These are phyloP conservation scores for Rhabdornis inornatus DNA, from an alignment of 2,113 vertebrate genomes.

Conservation along the genomic window DNA sequence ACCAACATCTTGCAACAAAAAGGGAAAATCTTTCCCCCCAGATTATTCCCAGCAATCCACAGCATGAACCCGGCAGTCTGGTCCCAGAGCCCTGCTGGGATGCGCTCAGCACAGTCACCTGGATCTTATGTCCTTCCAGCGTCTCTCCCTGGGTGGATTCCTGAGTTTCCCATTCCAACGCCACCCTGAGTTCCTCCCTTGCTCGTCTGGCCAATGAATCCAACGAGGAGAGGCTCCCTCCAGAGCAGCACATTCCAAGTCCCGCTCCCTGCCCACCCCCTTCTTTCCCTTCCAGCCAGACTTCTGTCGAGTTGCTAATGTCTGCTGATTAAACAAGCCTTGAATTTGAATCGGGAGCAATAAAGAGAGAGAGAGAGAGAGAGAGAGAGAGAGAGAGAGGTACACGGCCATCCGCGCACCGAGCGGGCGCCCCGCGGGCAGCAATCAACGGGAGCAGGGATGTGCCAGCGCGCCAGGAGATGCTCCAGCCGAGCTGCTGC, in stretches of 20 bases:
- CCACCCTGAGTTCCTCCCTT: neutral
- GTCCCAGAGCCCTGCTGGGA: neutral
- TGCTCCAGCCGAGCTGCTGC: slow-evolving; percentile 73
- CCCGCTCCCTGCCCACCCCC: neutral
- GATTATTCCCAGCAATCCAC: neutral
- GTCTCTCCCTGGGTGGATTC: neutral
- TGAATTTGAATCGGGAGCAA: slow-evolving; percentile 72
- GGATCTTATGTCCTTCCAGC: neutral
- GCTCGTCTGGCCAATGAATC: slow-evolving; percentile 34
- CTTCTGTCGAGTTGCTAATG: slow-evolving; percentile 74
- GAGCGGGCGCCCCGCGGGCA: neutral
- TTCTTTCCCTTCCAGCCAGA: slow-evolving; percentile 37
- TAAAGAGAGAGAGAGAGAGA: neutral
- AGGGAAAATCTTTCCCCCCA: neutral
- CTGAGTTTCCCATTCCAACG: fast-evolving
- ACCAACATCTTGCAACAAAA: neutral
- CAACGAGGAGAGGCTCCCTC: slow-evolving; percentile 54
- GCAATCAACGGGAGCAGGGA: slow-evolving; percentile 69
- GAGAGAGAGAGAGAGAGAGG: neutral
- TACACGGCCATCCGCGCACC: slow-evolving; percentile 52
- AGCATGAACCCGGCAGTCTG: fast-evolving
- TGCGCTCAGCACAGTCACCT: fast-evolving
- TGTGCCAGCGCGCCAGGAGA: slow-evolving; percentile 34
- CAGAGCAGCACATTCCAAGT: slow-evolving; percentile 21
- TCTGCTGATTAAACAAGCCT: slow-evolving; percentile 79